Base-by-base conservation (phyloP, 2,113 vertebrate genomes). In the Mirza zaza region DNA sequence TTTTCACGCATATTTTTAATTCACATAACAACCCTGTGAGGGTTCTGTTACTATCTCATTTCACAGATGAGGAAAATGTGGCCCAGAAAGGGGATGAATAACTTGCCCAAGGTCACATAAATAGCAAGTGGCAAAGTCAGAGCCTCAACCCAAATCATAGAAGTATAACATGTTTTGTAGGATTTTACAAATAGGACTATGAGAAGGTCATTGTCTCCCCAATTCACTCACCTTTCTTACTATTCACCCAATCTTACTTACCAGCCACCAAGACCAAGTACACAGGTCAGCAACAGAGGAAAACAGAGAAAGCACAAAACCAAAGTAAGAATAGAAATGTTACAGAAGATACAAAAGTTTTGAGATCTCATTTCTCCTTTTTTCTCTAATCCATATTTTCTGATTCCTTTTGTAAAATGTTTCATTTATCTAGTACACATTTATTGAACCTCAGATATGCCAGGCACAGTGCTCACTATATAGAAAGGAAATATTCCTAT, bases 1-100 rank as follows among this genome's bases (percentile, higher is more conserved):
- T 71, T 84, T 91, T 84, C 63, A 73, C 2, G 91, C 39, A 61
- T 48, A 29, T 86, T 94, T 94, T 91, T 77, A 81, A 71, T 86
- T 73, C 9, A 4, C 23, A 25, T 90, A 36, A 90, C 27, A 73
- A 59, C 18, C 70, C 70, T 91, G 3, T 67, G 39, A 50, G n/a
- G 18, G 9, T 89, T 67, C 94, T 91, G 50, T 80, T 80, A 79
- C 39, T 91, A 89, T 10, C 42, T 94, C 61, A 73, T 77, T 29
- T 45, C 48, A 76, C 42, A 76, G 42, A 32, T 76, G 73, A 76
- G 42, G 42, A 76, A 76, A 48, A 88, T 92, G 45, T 92, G 52
- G 18, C 88, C 52, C 23, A 3, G 34, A 90, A 96, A 87, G 52
- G 86, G 23, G 34, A 71, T 36, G 39, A 90, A 17, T 85, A 63